A percentile compares a stretch with the other conserved stretches of the same genome.
Evolutionary conservation across 2,113 vertebrate species (phyloP).

Genomic region (Eudyptes chrysolophus): DNA sequence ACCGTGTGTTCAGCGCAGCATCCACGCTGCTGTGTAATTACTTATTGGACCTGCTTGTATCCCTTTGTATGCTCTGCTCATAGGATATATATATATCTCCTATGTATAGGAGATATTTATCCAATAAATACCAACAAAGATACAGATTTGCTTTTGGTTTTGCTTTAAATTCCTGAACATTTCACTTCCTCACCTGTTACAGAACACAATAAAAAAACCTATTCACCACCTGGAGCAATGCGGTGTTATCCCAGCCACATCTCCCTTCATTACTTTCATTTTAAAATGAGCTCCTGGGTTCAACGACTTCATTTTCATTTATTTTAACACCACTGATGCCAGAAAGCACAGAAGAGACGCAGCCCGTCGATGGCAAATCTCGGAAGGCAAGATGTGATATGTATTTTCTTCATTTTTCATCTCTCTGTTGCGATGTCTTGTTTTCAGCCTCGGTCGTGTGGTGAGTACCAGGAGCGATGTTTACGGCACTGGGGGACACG

Average conservation of each 20-base stretch:
- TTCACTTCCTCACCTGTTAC: not conserved
- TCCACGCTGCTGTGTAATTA: not conserved
- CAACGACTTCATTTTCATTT: not conserved
- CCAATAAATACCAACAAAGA: not conserved
- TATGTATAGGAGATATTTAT: too few species aligned
- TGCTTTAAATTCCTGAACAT: not conserved
- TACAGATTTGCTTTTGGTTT: not conserved
- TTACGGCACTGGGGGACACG: not conserved
- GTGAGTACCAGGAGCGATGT: not conserved
- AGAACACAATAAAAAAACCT: not conserved
- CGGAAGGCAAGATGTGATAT: rapidly evolving
- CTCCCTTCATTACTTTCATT: not conserved
- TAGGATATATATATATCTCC: too few species aligned
- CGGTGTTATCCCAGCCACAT: not conserved
- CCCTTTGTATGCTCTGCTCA: not conserved
- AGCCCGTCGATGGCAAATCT: not conserved
- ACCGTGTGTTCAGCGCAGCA: not conserved
- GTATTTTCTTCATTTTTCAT: not conserved
- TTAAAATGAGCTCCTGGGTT: not conserved
- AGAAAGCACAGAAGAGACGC: not conserved
- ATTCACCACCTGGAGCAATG: not conserved
- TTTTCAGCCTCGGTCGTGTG: not conserved
- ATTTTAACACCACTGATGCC: not conserved
- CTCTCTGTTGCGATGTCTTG: not conserved
- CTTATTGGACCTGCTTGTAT: not conserved